phyloP scores from a whole-genome alignment of 2,797 vertebrate genomes.

The Sebastes itinus region DNA sequence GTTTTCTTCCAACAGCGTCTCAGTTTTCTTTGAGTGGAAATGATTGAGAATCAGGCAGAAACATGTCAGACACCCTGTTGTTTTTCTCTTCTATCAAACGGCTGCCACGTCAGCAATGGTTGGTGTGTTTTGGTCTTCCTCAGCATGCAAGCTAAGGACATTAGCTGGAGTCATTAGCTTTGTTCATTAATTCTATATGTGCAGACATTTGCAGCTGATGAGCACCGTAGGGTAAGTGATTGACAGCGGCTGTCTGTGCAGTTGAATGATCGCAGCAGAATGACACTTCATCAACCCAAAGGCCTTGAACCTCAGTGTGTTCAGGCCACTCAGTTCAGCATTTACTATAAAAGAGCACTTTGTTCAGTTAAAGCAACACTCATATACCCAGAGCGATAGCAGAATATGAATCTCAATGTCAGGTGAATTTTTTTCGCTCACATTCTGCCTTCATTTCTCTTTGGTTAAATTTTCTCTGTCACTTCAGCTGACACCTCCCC shows the following conservation, averaged over 20 bases:
- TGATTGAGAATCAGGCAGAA: background rate
- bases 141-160: conserved; percentile 19
- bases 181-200: background rate
- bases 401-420: background rate
- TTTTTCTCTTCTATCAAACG: background rate
- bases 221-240: conserved; percentile 2
- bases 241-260: conserved; percentile 32
- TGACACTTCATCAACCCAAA: background rate
- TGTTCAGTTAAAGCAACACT: background rate
- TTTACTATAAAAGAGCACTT: background rate
- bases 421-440: background rate
- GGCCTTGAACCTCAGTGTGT: background rate
- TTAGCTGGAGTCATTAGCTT: conserved; percentile 19
- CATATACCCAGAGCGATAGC: background rate
- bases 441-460: background rate
- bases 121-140: conserved; percentile 1
- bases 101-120: conserved; percentile 17
- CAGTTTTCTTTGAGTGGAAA: background rate
- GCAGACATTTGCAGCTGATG: conserved; percentile 34
- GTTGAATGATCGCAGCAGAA: background rate
- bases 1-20: background rate
- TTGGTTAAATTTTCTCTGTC: background rate
- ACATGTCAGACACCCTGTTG: background rate
- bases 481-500: background rate
- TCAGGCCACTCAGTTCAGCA: background rate